Percentiles rank a stretch among this genome's conserved stretches.
phyloP scores from a whole-genome alignment of 2,113 vertebrate genomes.

The Scytalopus superciliaris region DNA sequence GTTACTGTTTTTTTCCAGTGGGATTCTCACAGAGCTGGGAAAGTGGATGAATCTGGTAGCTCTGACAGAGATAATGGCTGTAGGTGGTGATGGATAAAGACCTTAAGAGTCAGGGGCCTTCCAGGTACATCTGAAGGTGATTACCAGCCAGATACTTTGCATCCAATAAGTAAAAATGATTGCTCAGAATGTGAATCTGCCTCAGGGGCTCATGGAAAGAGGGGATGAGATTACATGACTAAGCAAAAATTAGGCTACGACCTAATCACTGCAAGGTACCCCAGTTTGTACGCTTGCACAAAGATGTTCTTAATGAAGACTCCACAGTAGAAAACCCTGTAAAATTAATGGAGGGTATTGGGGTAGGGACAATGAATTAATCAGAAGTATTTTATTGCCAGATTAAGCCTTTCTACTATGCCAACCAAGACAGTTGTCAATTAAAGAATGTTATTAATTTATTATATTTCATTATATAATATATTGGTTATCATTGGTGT shows the following conservation, averaged over 20 bases:
- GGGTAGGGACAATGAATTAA: background rate
- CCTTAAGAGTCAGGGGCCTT: background rate
- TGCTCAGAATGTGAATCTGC: background rate
- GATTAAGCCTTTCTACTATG: background rate
- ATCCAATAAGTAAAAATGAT: background rate
- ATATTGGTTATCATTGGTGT: background rate
- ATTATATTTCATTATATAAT: background rate
- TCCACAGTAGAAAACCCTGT: background rate
- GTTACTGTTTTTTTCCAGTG: background rate
- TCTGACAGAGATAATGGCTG: background rate
- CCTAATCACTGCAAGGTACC: background rate
- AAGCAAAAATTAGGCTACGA: background rate
- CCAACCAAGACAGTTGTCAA: background rate
- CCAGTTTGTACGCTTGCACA: background rate
- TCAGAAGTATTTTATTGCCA: background rate
- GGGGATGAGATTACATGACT: background rate
- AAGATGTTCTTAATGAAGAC: background rate
- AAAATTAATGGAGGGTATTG: background rate
- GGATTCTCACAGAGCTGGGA: background rate
- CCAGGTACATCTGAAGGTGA: background rate
- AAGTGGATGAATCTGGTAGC: background rate
- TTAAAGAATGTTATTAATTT: background rate
- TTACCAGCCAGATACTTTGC: background rate
- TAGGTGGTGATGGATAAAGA: background rate
- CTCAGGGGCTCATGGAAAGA: background rate